Evolutionary conservation across 2,797 vertebrate species (phyloP), one percentile per base, ranked within the genome.

Genomic region (Danio tinwini): DNA sequence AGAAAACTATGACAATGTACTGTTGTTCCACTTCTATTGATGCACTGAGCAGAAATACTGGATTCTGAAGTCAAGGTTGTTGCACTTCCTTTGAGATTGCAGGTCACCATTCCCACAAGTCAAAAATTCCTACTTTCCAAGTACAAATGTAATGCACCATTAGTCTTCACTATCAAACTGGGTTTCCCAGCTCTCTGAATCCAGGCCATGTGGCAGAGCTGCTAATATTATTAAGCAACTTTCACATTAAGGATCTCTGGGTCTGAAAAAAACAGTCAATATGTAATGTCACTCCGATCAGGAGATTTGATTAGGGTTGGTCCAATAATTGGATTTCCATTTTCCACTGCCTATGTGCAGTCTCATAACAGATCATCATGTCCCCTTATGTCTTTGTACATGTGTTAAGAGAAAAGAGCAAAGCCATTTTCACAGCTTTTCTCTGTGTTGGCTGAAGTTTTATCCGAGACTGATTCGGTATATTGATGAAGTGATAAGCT

Each of bases 261-360:
- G 78, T 78, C n/a, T 76, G 59, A 73, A 81, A 78, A 70, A 78
- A 59, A 42, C 78, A 82, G 88, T 90, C 83, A 61, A 85, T 88
- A 81, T 67, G 44, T 14, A 52, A 17, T 62, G 53, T 82, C 37
- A 65, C 53, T 84, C 70, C 80, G 85, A 85, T 81, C 74, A 58
- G 56, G 70, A 75, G 68, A 90, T 85, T 85, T 16, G 88, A 90
- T 92, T 90, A 90, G 10, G 17, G 68, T 74, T 83, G 77, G 88
- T 79, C 58, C 39, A 87, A 87, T 83, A 81, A 90, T 85, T 75
- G 49, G 17, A 87, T 89, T 89, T 88, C 82, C 61, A 85, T 87
- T 80, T 83, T 67, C 78, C 45, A 39, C 14, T 61, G 77, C 53
- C 84, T 47, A 67, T 75, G 71, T 73, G 17, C 77, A 78, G 45